Evolutionary conservation across 2,797 vertebrate genomes (phyloP).

Genomic region (Amblyraja radiata): DNA sequence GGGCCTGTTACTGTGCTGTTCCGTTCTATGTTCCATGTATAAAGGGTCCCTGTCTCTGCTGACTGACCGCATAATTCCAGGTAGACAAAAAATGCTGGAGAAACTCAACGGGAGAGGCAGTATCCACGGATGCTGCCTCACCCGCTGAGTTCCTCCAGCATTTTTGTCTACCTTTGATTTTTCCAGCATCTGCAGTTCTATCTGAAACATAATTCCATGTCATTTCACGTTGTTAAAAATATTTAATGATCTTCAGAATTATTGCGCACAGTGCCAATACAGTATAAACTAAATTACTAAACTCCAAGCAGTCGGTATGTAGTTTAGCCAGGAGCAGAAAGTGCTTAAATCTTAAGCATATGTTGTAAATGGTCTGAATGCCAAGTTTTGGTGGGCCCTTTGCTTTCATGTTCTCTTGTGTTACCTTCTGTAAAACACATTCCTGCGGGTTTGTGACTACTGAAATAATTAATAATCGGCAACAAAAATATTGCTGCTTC

Average conservation of each 20-base stretch:
- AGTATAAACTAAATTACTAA: not conserved
- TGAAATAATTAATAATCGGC: not conserved
- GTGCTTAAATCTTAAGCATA: not conserved
- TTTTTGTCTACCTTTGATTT: no score
- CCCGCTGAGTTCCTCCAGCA: no score
- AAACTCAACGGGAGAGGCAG: no score
- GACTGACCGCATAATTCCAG: no score
- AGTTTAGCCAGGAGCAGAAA: not conserved
- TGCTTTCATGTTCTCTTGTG: not conserved
- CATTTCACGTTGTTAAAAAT: not conserved
- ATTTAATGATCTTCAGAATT: conserved; percentile 7
- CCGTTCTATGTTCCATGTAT: no score
- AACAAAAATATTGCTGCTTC: not conserved
- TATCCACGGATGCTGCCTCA: no score
- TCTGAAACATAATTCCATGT: not conserved
- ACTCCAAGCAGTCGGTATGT: not conserved
- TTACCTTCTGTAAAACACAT: not conserved
- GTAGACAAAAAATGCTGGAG: no score
- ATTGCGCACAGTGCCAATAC: not conserved
- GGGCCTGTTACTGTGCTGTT: no score
- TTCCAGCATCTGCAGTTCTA: no score
- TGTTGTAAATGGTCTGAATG: not conserved
- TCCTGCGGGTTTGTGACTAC: not conserved
- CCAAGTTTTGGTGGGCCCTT: not conserved
- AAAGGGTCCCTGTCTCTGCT: no score